phyloP scores from a whole-genome alignment of 1,140 invertebrate species.

The Zaprionus ghesquierei region DNA sequence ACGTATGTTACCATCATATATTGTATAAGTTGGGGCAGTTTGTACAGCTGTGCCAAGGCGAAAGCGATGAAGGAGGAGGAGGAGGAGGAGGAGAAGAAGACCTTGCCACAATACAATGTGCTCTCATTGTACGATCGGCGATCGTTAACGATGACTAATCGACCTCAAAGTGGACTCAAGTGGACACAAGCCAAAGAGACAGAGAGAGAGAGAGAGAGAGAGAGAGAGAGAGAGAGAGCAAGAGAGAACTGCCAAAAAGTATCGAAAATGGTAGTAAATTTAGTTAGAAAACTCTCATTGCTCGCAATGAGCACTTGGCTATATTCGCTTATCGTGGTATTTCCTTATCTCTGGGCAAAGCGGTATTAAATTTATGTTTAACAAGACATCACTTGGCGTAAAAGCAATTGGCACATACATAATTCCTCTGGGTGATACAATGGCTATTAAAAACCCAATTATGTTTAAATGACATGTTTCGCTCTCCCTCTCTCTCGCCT shows the following conservation, averaged over 20 bases:
- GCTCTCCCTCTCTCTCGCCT: background rate
- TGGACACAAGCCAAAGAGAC: background rate
- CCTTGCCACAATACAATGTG: conserved; percentile 18
- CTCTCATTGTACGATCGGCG: conserved; percentile 10
- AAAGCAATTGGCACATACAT: conserved; percentile 66
- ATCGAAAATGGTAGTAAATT: background rate
- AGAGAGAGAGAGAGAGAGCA: background rate
- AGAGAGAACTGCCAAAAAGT: background rate
- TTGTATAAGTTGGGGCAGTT: background rate
- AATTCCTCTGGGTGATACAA: conserved; percentile 67
- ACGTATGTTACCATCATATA: no score
- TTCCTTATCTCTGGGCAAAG: conserved; percentile 40
- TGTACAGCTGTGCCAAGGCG: conserved; percentile 1
- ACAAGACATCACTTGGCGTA: conserved; percentile 67
- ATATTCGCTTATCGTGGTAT: background rate
- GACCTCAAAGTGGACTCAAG: background rate
- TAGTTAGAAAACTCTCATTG: background rate
- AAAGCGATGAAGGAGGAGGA: background rate
- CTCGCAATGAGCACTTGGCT: background rate
- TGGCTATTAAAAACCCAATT: conserved; percentile 78
- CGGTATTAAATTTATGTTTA: conserved; percentile 68
- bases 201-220: background rate
- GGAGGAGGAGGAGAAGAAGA: background rate
- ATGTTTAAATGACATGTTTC: conserved; percentile 71
- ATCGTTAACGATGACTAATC: conserved; percentile 11